phyloP scores from a whole-genome alignment of 2,113 vertebrate genomes.

The Mobula birostris region DNA sequence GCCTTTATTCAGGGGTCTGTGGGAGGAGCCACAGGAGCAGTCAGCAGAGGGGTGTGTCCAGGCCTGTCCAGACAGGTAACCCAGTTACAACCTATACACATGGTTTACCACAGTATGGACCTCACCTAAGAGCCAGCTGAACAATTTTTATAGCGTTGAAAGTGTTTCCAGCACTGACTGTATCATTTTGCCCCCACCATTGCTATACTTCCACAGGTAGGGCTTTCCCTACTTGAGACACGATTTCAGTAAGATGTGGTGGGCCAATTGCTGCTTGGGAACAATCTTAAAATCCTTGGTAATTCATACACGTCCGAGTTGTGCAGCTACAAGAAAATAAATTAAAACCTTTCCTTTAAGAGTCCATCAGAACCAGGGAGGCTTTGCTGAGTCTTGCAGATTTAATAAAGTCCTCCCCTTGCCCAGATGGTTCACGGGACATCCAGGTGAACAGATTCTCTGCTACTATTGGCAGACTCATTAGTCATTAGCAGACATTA shows the following conservation, averaged over 20 bases:
- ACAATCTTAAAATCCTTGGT: not conserved
- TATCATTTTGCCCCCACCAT: not conserved
- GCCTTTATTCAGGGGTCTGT: no score
- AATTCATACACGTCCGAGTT: not conserved
- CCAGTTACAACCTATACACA: no score
- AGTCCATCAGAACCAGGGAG: not conserved
- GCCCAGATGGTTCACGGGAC: not conserved
- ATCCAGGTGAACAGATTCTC: not conserved
- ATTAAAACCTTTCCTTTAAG: not conserved
- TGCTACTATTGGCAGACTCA: not conserved
- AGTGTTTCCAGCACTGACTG: not conserved
- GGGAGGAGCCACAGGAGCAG: no score
- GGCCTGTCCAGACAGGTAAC: no score
- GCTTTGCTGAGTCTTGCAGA: not conserved
- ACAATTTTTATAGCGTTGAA: not conserved
- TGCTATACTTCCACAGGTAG: not conserved
- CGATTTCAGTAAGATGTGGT: not conserved
- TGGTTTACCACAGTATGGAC: not conserved
- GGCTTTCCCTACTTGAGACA: not conserved
- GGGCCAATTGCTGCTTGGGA: not conserved
- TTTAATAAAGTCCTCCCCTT: not conserved
- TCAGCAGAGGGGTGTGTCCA: no score
- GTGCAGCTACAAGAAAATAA: not conserved
- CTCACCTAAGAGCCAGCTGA: not conserved
- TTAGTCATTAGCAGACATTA: not conserved